Percentiles rank a stretch among this genome's conserved stretches.
Evolutionary conservation across 2,888 invertebrate genomes (phyloP).

Genomic region (Drosophila kokeensis): DNA sequence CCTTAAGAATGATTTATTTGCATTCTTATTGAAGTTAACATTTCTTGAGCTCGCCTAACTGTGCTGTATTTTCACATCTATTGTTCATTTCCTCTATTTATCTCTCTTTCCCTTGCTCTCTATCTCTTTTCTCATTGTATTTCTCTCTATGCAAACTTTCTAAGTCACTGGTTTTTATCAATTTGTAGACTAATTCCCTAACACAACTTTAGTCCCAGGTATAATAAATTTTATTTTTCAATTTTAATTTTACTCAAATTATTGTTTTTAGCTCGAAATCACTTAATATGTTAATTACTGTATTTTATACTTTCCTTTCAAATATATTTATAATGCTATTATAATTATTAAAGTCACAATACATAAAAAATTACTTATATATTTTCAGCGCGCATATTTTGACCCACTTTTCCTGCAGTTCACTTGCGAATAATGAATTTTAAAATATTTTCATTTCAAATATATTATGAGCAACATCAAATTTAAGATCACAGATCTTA

Average conservation of each 20-base stretch:
- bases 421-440: background rate
- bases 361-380: background rate
- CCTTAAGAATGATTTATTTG: background rate
- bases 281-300: background rate
- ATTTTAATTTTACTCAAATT: background rate
- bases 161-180: background rate
- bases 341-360: background rate
- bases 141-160: background rate
- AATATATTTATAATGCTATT: background rate
- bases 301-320: background rate
- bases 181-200: background rate
- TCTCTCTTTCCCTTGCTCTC: background rate
- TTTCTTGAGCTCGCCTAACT: background rate
- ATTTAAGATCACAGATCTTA: background rate
- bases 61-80: background rate
- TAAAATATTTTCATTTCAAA: background rate
- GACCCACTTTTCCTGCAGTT: background rate
- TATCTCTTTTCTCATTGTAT: background rate
- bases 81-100: background rate
- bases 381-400: background rate
- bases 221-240: background rate
- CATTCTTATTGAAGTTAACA: background rate
- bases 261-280: background rate
- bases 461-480: background rate
- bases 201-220: background rate